These are phyloP conservation scores for Eulemur rubriventer DNA, from an alignment of 2,797 vertebrate species.

Conservation along the genomic window DNA sequence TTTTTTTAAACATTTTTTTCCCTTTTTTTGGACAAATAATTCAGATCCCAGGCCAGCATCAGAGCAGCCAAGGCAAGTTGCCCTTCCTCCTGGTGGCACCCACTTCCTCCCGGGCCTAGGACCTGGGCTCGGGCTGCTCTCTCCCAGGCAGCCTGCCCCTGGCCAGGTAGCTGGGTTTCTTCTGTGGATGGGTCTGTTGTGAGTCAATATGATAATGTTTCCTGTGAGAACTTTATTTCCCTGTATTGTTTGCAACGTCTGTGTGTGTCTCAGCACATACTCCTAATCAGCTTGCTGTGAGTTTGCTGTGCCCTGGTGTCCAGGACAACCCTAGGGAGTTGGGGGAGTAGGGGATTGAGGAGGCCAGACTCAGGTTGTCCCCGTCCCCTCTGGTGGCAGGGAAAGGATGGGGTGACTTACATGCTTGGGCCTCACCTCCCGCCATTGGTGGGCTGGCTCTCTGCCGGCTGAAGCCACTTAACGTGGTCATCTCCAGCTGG, in stretches of 20 bases:
- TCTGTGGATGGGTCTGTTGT: conserved; percentile 71
- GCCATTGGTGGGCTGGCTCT: neutral
- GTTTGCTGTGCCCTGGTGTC: neutral
- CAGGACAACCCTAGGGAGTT: neutral
- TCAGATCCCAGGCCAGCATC: neutral
- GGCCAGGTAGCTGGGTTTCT: conserved; percentile 63
- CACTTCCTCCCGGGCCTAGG: conserved; percentile 46
- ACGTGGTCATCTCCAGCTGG: neutral
- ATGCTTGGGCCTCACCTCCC: neutral
- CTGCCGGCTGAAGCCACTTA: neutral
- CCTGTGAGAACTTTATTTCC: conserved; percentile 76
- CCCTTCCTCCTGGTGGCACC: neutral
- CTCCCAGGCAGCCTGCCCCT: neutral
- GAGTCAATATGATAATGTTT: conserved; percentile 76
- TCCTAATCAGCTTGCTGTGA: neutral
- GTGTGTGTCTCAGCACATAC: conserved; percentile 71
- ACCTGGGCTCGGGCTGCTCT: neutral
- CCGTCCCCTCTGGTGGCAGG: neutral
- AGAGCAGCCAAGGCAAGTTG: neutral
- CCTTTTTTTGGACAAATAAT: conserved; percentile 44
- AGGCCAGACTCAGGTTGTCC: neutral
- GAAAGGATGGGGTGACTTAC: conserved; percentile 16
- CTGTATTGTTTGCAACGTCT: conserved; percentile 71
- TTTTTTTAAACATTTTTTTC: neutral
- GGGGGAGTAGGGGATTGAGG: neutral